Conservation (phyloP, 1,140 invertebrate species). For the Drosophila auraria region DNA sequence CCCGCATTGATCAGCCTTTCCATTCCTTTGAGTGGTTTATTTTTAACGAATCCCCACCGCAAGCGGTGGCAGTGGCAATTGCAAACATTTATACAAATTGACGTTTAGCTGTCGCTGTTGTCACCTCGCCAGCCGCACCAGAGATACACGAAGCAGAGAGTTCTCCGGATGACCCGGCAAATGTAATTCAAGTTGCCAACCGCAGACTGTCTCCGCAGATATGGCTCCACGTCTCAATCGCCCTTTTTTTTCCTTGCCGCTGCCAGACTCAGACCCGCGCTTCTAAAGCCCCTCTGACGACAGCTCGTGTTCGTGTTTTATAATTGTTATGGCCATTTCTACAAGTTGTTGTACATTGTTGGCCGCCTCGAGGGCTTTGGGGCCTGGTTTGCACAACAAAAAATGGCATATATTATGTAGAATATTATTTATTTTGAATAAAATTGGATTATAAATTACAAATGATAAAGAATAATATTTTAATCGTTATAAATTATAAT, state of each 20-base stretch:
- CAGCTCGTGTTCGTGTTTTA: slow-evolving; percentile 57
- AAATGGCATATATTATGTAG: neutral
- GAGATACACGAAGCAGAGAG: slow-evolving; percentile 39
- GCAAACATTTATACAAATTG: slow-evolving; percentile 75
- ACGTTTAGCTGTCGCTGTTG: slow-evolving; percentile 63
- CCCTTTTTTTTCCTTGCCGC: neutral
- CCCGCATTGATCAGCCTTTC: slow-evolving; percentile 22
- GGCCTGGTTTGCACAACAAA: slow-evolving; percentile 6
- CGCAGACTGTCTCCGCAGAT: slow-evolving; percentile 51
- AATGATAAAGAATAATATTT: too few species aligned
- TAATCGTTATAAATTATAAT: too few species aligned
- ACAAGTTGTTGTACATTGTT: slow-evolving; percentile 57
- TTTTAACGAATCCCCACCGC: slow-evolving; percentile 57
- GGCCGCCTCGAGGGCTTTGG: slow-evolving; percentile 23
- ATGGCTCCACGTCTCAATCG: slow-evolving; percentile 4
- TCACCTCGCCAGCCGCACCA: slow-evolving; percentile 56
- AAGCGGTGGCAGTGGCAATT: slow-evolving; percentile 54
- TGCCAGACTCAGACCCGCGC: neutral
- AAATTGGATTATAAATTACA: too few species aligned
- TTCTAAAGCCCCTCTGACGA: neutral
- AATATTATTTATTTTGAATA: too few species aligned
- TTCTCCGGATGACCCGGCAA: slow-evolving; percentile 31
- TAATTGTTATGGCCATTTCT: slow-evolving; percentile 64
- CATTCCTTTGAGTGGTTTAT: slow-evolving; percentile 36
- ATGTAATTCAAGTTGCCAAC: slow-evolving; percentile 70